These are phyloP conservation scores for Colius striatus DNA, from an alignment of 2,113 vertebrate species.

Conservation along the genomic window DNA sequence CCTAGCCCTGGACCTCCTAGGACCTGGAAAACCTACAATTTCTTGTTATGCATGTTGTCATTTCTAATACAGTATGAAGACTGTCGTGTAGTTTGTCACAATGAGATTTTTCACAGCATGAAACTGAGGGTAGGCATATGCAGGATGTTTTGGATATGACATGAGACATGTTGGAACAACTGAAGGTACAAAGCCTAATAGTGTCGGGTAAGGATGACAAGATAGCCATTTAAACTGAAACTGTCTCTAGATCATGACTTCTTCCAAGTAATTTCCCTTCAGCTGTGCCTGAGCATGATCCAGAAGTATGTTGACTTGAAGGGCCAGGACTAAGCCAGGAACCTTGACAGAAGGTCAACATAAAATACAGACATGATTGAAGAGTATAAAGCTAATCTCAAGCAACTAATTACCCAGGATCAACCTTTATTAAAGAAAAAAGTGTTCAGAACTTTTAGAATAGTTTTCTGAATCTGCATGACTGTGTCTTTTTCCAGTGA, in stretches of 20 bases:
- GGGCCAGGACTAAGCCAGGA: neutral
- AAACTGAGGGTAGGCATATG: neutral
- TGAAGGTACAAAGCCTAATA: neutral
- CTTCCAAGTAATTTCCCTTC: neutral
- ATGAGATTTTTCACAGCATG: neutral
- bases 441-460: neutral
- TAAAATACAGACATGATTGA: neutral
- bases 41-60: neutral
- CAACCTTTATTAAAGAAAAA: neutral
- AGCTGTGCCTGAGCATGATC: neutral
- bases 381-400: neutral
- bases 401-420: neutral
- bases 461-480: neutral
- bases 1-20: neutral
- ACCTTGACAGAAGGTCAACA: neutral
- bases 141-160: neutral
- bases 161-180: neutral
- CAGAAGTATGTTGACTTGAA: neutral
- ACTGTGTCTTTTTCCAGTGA: neutral
- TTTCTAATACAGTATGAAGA: neutral
- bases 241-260: neutral
- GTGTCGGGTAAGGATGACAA: neutral
- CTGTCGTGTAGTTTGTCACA: neutral
- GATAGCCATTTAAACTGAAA: neutral
- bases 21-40: neutral